A percentile compares a stretch with the other conserved stretches of the same genome.
Evolutionary conservation across 2,888 invertebrate species (phyloP).

Genomic region (Dione juno): DNA sequence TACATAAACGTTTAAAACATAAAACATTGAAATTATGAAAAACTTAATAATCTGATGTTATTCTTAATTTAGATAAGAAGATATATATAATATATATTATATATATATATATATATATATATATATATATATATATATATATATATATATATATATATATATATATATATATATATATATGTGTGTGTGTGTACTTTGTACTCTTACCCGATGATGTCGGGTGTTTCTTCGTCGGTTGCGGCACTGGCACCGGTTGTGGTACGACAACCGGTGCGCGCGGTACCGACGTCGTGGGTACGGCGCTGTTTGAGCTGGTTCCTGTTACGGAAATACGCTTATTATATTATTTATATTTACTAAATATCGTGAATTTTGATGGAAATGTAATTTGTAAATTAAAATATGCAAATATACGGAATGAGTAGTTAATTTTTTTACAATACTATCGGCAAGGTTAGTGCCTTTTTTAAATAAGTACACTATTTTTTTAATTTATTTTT

Average conservation of each 20-base stretch:
- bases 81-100: no score
- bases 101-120: no score
- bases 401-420: background rate
- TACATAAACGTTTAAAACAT: background rate
- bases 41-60: no score
- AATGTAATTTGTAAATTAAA: background rate
- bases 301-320: conserved; percentile 48
- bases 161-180: no score
- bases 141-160: no score
- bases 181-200: no score
- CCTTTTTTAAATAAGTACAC: background rate
- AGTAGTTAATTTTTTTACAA: no score
- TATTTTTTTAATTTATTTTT: background rate
- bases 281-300: conserved; percentile 44
- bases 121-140: no score
- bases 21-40: background rate
- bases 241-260: conserved; percentile 44
- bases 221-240: conserved; percentile 55
- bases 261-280: conserved; percentile 42
- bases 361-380: background rate
- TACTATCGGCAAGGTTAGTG: no score
- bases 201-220: conserved; percentile 72
- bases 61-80: no score
- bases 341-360: background rate
- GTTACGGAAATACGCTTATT: conserved; percentile 5